Conservation (phyloP, 2,113 vertebrate genomes). For the Oxyruncus cristatus region DNA sequence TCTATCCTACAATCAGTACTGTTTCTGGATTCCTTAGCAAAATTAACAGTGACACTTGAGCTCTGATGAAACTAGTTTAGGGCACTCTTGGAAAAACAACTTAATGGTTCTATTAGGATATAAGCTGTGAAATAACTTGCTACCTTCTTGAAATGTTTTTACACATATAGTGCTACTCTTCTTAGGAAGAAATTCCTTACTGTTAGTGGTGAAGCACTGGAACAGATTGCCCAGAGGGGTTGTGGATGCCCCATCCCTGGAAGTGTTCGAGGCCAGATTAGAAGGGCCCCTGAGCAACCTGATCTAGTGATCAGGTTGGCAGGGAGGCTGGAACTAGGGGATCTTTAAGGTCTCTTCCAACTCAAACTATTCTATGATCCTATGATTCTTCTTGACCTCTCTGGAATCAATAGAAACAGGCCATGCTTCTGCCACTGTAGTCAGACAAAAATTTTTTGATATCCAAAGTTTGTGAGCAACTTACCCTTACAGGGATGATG, state of each 20-base stretch:
- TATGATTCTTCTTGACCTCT: background rate
- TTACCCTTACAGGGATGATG: background rate
- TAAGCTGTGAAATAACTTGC: background rate
- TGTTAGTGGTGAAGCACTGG: background rate
- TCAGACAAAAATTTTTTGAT: background rate
- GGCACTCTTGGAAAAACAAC: background rate
- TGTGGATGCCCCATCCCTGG: background rate
- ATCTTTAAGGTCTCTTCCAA: background rate
- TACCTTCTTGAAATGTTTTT: background rate
- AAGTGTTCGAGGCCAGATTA: background rate
- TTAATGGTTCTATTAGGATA: background rate
- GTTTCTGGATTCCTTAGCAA: background rate
- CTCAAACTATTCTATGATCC: background rate
- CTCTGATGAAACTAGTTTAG: background rate
- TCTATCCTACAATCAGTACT: background rate
- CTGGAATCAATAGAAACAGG: background rate
- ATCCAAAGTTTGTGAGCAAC: background rate
- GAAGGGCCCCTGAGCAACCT: background rate
- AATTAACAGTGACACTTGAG: background rate
- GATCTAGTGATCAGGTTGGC: rapidly evolving
- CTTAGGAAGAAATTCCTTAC: background rate
- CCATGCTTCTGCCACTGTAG: background rate
- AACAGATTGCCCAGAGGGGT: background rate
- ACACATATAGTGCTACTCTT: background rate
- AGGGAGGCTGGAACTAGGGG: background rate